Evolutionary conservation across 2,113 vertebrate species (phyloP).

Genomic region (Mustela nigripes): DNA sequence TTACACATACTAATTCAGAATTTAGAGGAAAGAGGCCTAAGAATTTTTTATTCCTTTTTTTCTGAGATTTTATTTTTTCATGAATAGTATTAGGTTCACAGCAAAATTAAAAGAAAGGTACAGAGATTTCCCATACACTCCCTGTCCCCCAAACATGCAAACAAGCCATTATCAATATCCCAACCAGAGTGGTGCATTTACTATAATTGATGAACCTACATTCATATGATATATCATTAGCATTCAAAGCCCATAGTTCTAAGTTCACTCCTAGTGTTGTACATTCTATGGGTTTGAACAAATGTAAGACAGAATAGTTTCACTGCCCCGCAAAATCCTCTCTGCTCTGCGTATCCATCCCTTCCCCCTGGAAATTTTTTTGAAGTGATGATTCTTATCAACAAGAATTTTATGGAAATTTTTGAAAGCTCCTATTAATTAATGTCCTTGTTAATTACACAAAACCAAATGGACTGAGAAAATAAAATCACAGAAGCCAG

Average conservation of each 20-base stretch:
- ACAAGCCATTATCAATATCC: background rate
- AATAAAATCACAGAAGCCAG: background rate
- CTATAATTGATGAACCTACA: background rate
- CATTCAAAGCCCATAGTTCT: background rate
- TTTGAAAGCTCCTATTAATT: slow-evolving; percentile 48
- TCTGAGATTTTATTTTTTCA: slow-evolving; percentile 24
- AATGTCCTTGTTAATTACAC: background rate
- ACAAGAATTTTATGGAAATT: background rate
- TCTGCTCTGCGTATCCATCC: background rate
- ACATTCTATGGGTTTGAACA: background rate
- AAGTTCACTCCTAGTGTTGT: background rate
- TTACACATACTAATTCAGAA: slow-evolving; percentile 12
- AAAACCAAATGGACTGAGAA: background rate
- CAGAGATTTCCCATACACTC: background rate
- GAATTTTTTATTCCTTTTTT: background rate
- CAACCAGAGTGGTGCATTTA: background rate
- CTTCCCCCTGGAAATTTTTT: background rate
- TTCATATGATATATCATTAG: background rate
- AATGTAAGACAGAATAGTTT: background rate
- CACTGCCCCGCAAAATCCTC: background rate
- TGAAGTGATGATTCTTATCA: slow-evolving; percentile 12
- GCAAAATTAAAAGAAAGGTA: background rate
- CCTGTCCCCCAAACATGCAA: background rate
- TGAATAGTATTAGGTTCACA: background rate
- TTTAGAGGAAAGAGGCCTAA: background rate